Evolutionary conservation across 2,113 vertebrate genomes (phyloP), one percentile per base, ranked within the genome.

Genomic region (Colius striatus): DNA sequence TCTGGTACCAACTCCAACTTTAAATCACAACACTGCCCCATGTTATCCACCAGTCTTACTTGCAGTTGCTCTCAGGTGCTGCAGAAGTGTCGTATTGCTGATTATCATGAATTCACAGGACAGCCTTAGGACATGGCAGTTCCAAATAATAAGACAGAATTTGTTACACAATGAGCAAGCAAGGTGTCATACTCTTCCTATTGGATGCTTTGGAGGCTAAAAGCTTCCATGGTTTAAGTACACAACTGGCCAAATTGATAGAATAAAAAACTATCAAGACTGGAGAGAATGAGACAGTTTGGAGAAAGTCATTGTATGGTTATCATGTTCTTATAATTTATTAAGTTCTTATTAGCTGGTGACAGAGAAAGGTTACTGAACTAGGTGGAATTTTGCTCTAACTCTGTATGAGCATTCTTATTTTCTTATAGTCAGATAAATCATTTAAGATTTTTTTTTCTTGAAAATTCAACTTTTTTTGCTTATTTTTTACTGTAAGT

Each of bases 81-180:
- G 50, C 27, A 38, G 15, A 61, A 68, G 4, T 50, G 9, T 12
- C 66, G 19, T 8, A 19, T 7, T 60, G 36, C 23, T 53, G 61
- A 1, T 82, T 67, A 66, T 10, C 20, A n/a, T 34, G 16, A 47
- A 65, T 78, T 65, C 0, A 0, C 14, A 83, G 87, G 25, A 66
- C 19, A 47, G 4, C 4, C 13, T 60, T 36, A 12, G 20, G 61
- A 92, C 7, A 19, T 0, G 0, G 38, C 17, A 41, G 51, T 63
- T 81, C 53, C 23, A 58, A 53, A 68, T 2, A 67, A 34, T 71
- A 79, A 57, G 22, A 86, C 16, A 68, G 9, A 58, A 72, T 27
- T 45, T 72, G 23, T 72, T 53, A 53, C 5, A n/a, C 18, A 36
- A 8, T 16, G 6, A 3, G 3, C 25, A 83, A 72, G 22, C 4